These are phyloP conservation scores for Corvus moneduloides DNA, from an alignment of 2,113 vertebrate genomes.

Conservation along the genomic window DNA sequence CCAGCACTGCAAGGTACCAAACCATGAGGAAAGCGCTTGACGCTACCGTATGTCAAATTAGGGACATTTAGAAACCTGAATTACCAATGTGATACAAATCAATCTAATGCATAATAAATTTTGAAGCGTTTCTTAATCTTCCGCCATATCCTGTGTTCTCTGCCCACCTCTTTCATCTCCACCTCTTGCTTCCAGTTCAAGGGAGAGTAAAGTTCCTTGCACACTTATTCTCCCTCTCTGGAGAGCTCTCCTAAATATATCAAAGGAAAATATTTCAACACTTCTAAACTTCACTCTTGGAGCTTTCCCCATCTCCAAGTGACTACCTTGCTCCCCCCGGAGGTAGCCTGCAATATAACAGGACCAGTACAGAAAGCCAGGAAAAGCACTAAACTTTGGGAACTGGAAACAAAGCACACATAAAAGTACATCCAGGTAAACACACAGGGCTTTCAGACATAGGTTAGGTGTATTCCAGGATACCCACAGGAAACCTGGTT, in stretches of 20 bases:
- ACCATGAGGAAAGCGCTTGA: background rate
- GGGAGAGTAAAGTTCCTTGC: background rate
- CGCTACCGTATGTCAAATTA: background rate
- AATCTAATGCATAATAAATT: background rate
- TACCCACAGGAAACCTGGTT: background rate
- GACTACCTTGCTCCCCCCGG: background rate
- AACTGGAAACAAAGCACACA: background rate
- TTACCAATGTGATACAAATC: background rate
- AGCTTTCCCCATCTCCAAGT: background rate
- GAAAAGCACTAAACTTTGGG: background rate
- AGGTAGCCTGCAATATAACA: background rate
- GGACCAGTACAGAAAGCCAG: background rate
- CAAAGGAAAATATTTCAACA: background rate
- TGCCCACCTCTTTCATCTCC: background rate
- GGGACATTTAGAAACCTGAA: background rate
- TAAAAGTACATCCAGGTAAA: background rate
- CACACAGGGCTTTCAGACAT: rapidly evolving
- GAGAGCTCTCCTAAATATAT: background rate
- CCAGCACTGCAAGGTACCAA: conserved; percentile 28
- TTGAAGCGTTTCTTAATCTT: background rate
- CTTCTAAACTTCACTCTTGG: background rate
- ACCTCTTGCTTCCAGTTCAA: background rate
- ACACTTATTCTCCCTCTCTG: background rate
- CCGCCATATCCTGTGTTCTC: background rate
- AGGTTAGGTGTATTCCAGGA: background rate